phyloP scores from a whole-genome alignment of 2,113 vertebrate species.

The Lucifuga dentata region DNA sequence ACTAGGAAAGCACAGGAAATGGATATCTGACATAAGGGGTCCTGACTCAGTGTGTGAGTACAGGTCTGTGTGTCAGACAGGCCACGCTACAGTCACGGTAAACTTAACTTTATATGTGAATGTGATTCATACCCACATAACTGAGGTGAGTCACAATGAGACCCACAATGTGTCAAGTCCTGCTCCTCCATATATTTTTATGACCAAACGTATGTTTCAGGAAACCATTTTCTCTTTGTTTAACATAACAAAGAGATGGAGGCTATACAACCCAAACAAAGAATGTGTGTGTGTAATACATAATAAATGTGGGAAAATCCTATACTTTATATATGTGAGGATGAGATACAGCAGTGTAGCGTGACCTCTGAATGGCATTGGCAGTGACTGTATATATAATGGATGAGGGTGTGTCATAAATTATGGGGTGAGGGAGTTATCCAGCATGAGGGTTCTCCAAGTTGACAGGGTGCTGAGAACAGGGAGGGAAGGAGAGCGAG shows the following conservation, averaged over 20 bases:
- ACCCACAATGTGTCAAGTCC: slow-evolving; percentile 23
- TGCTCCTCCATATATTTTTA: slow-evolving; percentile 17
- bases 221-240: slow-evolving; percentile 1
- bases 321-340: slow-evolving; percentile 51
- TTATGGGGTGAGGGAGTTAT: slow-evolving; percentile 42
- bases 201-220: background rate
- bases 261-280: slow-evolving; percentile 41
- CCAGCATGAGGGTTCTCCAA: slow-evolving; percentile 9
- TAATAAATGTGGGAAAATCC: slow-evolving; percentile 48
- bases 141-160: slow-evolving; percentile 47
- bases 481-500: background rate
- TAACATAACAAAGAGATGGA: slow-evolving; percentile 44
- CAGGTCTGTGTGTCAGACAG: slow-evolving; percentile 27
- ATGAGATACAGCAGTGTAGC: slow-evolving; percentile 26
- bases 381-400: slow-evolving; percentile 52
- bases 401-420: slow-evolving; percentile 66
- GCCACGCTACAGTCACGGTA: slow-evolving; percentile 47
- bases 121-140: slow-evolving; percentile 43
- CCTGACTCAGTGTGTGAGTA: slow-evolving; percentile 53
- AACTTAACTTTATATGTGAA: slow-evolving; percentile 19
- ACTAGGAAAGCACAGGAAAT: slow-evolving; percentile 59
- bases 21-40: slow-evolving; percentile 45
- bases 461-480: slow-evolving; percentile 2
- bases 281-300: slow-evolving; percentile 41
- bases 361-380: slow-evolving; percentile 57